Conservation (phyloP, 2,888 invertebrate genomes). For the Busseola fusca region DNA sequence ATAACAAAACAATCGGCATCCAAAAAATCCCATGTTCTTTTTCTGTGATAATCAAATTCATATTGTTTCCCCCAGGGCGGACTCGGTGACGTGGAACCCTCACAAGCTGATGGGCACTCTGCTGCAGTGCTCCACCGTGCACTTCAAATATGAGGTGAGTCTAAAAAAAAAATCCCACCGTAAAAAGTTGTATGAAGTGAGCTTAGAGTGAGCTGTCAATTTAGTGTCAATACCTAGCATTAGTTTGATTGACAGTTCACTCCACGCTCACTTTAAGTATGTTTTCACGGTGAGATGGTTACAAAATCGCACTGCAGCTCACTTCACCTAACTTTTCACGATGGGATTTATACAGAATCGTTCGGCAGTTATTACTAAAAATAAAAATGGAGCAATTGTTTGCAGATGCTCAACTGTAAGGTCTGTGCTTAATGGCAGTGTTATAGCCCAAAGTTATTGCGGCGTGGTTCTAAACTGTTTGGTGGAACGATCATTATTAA, state of each 20-base stretch:
- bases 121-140: constrained; percentile 98
- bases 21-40: not conserved
- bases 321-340: too few relatives aligned
- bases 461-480: not conserved
- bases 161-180: too few relatives aligned
- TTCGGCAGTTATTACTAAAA: not conserved
- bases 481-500: not conserved
- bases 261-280: too few relatives aligned
- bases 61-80: constrained; percentile 90
- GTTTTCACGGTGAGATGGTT: too few relatives aligned
- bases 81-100: constrained; percentile 99
- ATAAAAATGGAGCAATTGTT: constrained; percentile 21
- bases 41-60: too few relatives aligned
- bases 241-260: too few relatives aligned
- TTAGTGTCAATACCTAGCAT: too few relatives aligned
- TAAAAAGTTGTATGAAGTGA: too few relatives aligned
- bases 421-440: constrained; percentile 26
- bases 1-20: too few relatives aligned
- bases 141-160: constrained; percentile 98
- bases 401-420: constrained; percentile 13
- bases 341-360: too few relatives aligned
- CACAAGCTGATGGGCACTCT: constrained; percentile 99
- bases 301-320: too few relatives aligned
- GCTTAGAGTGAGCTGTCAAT: too few relatives aligned
- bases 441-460: not conserved